phyloP scores from a whole-genome alignment of 2,888 invertebrate genomes.

The Autographa pulchrina region DNA sequence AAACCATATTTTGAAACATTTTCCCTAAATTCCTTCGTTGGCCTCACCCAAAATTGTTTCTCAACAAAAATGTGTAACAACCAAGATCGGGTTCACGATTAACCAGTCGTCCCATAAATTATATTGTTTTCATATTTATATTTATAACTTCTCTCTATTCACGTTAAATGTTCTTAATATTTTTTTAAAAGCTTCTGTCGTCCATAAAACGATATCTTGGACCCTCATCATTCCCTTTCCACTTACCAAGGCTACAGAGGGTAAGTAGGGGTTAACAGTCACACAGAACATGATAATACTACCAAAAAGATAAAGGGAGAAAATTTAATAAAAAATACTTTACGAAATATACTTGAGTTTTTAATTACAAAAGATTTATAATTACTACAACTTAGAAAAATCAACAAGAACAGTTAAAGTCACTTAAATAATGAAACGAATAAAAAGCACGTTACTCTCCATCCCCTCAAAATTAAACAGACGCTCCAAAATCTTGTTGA shows the following conservation, averaged over 20 bases:
- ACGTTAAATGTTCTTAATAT: slow-evolving; percentile 57
- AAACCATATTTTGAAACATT: slow-evolving; percentile 33
- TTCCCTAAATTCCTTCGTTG: slow-evolving; percentile 31
- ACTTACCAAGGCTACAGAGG: slow-evolving; percentile 44
- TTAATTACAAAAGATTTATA: neutral
- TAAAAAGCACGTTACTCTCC: slow-evolving; percentile 1
- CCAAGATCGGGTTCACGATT: slow-evolving; percentile 52
- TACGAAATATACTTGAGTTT: neutral
- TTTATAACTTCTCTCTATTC: slow-evolving; percentile 54
- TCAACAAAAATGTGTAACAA: slow-evolving; percentile 46
- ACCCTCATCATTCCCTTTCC: slow-evolving; percentile 59
- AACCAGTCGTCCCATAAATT: slow-evolving; percentile 51
- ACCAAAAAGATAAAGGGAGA: slow-evolving; percentile 16
- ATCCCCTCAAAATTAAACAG: slow-evolving; percentile 30
- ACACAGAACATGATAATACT: slow-evolving; percentile 54
- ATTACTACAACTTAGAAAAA: neutral
- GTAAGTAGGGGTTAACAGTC: slow-evolving; percentile 54
- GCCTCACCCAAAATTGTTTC: slow-evolving; percentile 31
- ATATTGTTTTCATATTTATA: slow-evolving; percentile 60
- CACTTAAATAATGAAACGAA: neutral
- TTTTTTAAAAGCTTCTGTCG: slow-evolving; percentile 58
- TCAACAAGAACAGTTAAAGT: neutral
- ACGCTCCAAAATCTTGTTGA: slow-evolving; percentile 27
- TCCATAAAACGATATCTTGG: slow-evolving; percentile 53
- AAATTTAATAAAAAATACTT: no score